Percentiles rank a stretch among this genome's conserved stretches.
Evolutionary conservation across 2,888 invertebrate genomes (phyloP).

Genomic region (Meganola albula): DNA sequence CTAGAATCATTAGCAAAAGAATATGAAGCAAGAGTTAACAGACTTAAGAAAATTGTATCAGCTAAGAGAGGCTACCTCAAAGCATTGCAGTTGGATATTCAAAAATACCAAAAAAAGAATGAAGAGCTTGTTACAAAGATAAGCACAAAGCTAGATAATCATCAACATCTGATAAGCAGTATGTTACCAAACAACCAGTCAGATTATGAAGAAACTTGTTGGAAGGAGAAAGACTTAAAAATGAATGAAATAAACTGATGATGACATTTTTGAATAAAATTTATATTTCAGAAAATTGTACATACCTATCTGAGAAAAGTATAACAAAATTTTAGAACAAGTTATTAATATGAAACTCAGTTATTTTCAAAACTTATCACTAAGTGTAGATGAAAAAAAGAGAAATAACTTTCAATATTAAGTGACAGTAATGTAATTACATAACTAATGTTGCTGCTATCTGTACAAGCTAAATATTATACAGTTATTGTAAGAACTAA

Average conservation of each 20-base stretch:
- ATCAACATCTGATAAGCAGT: slow-evolving; percentile 38
- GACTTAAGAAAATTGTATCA: slow-evolving; percentile 51
- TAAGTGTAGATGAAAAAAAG: slow-evolving; percentile 61
- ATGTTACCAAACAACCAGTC: slow-evolving; percentile 32
- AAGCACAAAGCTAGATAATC: slow-evolving; percentile 50
- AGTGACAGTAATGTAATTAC: slow-evolving; percentile 52
- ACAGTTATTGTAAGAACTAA: slow-evolving; percentile 38
- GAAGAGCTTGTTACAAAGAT: slow-evolving; percentile 51
- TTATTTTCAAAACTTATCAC: slow-evolving; percentile 48
- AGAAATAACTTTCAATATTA: slow-evolving; percentile 54
- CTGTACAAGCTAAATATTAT: slow-evolving; percentile 45
- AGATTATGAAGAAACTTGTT: slow-evolving; percentile 40
- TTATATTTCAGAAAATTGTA: slow-evolving; percentile 77
- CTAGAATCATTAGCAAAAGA: slow-evolving; percentile 58
- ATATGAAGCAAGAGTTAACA: slow-evolving; percentile 56
- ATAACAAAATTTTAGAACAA: slow-evolving; percentile 63
- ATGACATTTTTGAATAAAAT: slow-evolving; percentile 64
- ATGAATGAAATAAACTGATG: slow-evolving; percentile 46
- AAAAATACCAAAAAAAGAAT: slow-evolving; percentile 65
- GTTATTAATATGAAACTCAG: slow-evolving; percentile 56
- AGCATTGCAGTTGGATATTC: slow-evolving; percentile 62
- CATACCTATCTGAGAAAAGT: slow-evolving; percentile 72
- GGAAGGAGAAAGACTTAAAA: slow-evolving; percentile 48
- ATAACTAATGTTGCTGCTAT: slow-evolving; percentile 53
- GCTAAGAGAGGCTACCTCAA: slow-evolving; percentile 64